Evolutionary conservation across 2,797 vertebrate species (phyloP).

Genomic region (Perodicticus potto): DNA sequence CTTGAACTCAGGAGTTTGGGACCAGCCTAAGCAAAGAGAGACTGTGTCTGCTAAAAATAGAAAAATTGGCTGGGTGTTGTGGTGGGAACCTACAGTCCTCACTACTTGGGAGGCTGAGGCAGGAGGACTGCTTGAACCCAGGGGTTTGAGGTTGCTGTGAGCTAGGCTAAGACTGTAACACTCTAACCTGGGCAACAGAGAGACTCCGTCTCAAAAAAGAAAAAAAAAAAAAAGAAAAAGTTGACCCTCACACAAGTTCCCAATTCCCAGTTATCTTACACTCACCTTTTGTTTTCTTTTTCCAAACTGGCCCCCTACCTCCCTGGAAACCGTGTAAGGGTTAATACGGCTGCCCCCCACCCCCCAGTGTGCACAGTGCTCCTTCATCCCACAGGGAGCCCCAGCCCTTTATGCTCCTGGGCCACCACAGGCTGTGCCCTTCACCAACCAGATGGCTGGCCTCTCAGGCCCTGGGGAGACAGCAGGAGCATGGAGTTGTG

Average conservation of each 20-base stretch:
- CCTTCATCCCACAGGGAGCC: constrained; percentile 20
- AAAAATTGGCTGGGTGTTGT: no score
- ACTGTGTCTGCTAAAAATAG: no score
- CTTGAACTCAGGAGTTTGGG: no score
- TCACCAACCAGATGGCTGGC: constrained; percentile 70
- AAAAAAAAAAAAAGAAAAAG: not conserved
- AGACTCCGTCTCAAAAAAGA: no score
- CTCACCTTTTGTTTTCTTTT: not conserved
- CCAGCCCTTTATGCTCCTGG: constrained; percentile 31
- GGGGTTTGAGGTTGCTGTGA: no score
- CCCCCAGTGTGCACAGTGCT: not conserved
- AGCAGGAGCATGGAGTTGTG: constrained; percentile 63
- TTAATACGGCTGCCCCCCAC: not conserved
- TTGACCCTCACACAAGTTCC: not conserved
- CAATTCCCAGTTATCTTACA: not conserved
- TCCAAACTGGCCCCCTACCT: not conserved
- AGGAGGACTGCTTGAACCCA: no score
- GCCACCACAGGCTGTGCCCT: not conserved
- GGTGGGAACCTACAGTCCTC: no score
- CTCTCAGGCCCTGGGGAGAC: constrained; percentile 43
- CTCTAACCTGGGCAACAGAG: no score
- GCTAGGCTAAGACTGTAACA: no score
- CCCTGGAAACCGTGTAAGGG: not conserved
- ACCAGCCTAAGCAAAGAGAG: no score
- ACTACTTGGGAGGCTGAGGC: no score